A percentile compares a stretch with the other conserved stretches of the same genome.
phyloP scores from a whole-genome alignment of 2,113 vertebrate species.

The Pyxicephalus adspersus region DNA sequence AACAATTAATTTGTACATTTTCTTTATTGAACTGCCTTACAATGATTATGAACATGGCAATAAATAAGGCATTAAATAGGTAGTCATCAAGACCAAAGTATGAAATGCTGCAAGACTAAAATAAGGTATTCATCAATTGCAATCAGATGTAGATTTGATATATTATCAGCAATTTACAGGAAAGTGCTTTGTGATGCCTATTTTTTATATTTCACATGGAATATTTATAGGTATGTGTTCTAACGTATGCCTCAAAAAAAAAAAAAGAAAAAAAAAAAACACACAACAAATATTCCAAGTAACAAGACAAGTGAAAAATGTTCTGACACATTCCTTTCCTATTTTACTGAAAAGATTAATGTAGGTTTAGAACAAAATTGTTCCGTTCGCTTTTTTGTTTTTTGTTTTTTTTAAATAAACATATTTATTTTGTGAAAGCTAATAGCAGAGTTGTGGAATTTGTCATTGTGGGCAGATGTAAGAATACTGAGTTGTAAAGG shows the following conservation, averaged over 20 bases:
- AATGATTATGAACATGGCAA: too few species aligned
- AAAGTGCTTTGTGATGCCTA: constrained; percentile 23
- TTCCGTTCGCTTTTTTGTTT: neutral
- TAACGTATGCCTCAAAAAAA: neutral
- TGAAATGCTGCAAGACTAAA: too few species aligned
- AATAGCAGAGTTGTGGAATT: neutral
- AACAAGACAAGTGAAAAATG: constrained; percentile 39
- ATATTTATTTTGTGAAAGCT: constrained; percentile 2
- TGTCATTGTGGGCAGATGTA: neutral
- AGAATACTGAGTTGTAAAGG: neutral
- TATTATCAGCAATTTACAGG: constrained; percentile 24
- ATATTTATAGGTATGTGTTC: constrained; percentile 10
- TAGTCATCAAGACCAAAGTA: too few species aligned
- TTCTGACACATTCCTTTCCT: neutral
- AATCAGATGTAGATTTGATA: constrained; percentile 23
- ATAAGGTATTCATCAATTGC: too few species aligned
- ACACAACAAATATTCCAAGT: neutral
- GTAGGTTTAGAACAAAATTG: neutral
- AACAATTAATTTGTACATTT: too few species aligned
- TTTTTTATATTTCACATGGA: constrained; percentile 25
- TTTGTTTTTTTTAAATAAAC: constrained; percentile 10
- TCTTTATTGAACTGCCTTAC: too few species aligned
- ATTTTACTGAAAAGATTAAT: neutral
- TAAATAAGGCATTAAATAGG: too few species aligned
- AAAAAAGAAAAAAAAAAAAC: neutral